Evolutionary conservation across 2,113 vertebrate species (phyloP).

Genomic region (Nesogale talazaci): DNA sequence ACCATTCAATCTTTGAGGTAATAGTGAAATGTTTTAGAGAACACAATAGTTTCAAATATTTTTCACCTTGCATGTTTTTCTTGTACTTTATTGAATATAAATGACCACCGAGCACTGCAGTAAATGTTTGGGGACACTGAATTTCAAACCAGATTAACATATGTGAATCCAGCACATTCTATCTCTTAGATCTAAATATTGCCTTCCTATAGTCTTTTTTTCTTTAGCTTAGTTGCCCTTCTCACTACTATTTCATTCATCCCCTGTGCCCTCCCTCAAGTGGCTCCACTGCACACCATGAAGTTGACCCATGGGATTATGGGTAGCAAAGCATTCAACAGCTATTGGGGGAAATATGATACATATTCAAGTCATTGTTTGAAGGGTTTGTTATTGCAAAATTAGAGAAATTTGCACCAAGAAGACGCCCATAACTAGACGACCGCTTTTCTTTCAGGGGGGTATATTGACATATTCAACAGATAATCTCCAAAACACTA

Average conservation of each 20-base stretch:
- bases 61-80: no score
- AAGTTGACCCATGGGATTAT: background rate
- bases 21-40: no score
- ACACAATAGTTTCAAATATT: no score
- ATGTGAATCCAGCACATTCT: background rate
- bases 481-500: constrained; percentile 71
- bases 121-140: no score
- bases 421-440: constrained; percentile 52
- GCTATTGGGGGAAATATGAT: constrained; percentile 22
- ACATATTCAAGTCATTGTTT: constrained; percentile 37
- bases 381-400: constrained; percentile 51
- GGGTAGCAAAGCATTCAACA: background rate
- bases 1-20: no score
- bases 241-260: background rate
- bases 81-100: no score
- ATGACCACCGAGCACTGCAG: no score
- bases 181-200: background rate
- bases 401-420: constrained; percentile 52
- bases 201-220: background rate
- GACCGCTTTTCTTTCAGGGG: constrained; percentile 9
- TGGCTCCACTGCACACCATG: background rate
- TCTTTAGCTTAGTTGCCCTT: background rate
- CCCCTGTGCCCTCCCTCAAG: background rate
- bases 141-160: background rate
- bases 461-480: constrained; percentile 49